Percentiles rank a stretch among this genome's conserved stretches.
Conservation (phyloP, 2,113 vertebrate genomes). For the Sisor rabdophorus region DNA sequence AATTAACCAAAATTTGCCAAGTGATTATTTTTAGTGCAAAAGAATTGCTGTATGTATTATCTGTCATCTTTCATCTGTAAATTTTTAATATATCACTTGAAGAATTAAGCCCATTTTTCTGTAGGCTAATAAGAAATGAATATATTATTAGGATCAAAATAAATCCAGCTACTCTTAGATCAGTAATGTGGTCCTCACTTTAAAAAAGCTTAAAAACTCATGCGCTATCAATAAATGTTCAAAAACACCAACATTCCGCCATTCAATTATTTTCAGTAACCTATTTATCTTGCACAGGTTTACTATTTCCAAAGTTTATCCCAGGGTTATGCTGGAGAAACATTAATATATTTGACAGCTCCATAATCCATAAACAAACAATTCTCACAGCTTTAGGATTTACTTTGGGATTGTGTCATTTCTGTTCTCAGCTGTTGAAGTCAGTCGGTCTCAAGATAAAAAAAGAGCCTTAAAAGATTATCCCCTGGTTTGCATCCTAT, state of each 20-base stretch:
- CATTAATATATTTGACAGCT: neutral
- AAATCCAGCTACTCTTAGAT: too few species aligned
- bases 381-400: slow-evolving; percentile 42
- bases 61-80: too few species aligned
- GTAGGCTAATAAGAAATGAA: too few species aligned
- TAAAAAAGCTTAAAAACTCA: too few species aligned
- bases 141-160: too few species aligned
- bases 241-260: neutral
- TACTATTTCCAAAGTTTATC: neutral
- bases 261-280: neutral
- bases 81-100: too few species aligned
- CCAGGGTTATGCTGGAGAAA: neutral
- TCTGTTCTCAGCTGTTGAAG: slow-evolving; percentile 64
- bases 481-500: slow-evolving; percentile 78
- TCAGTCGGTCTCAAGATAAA: slow-evolving; percentile 72
- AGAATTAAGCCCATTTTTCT: too few species aligned
- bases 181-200: too few species aligned
- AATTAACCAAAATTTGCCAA: too few species aligned
- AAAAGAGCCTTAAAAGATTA: slow-evolving; percentile 82
- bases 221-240: neutral
- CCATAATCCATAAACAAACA: neutral
- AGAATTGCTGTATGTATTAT: too few species aligned
- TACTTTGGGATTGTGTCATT: slow-evolving; percentile 59
- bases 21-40: too few species aligned
- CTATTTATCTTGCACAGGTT: neutral